Evolutionary conservation across 2,113 vertebrate genomes (phyloP), one percentile per base, ranked within the genome.

Genomic region (Gasterosteus aculeatus): DNA sequence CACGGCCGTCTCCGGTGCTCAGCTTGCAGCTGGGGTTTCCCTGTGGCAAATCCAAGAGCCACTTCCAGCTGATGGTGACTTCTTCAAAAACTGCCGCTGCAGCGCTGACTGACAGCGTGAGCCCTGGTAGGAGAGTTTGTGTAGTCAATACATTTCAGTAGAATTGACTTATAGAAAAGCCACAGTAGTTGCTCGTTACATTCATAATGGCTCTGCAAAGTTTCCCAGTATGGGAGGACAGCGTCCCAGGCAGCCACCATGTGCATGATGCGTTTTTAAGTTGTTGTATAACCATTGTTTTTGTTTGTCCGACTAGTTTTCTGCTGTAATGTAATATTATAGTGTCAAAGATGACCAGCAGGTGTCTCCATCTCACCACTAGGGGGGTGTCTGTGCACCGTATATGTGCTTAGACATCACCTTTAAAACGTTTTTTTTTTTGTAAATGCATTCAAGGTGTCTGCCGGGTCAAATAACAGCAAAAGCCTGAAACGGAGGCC

Each of bases 21-120:
- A 98, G 81, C 44, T 90, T 87, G 66, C 97, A 98, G 77, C 92
- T 95, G 22, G 96, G 85, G 18, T 95, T 95, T 80, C 93, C 95
- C 7, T 76, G 81, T 59, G 93, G 94, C 0, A 94, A 92, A 33
- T 90, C 87, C 10, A 96, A 90, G 12, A 96, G 92, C 96, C 96
- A 97, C 14, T 85, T 95, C 68, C 96, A 46, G 4, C 73, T 88
- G 58, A 97, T 59, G 0, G 85, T 94, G 79, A 97, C 72, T 0
- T 94, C 93, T 71, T 95, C 93, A 77, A 83, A 94, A 75, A 95
- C 68, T 35, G 92, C 92, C 14, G 92, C 93, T 0, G 67, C 71
- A 0, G 90, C 75, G 33, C 77, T 73, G 66, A 94, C 73, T 18
- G 75, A 33, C 84, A 98, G 81, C n/a, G 69, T 88, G 67, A 98